Percentiles rank a stretch among this genome's conserved stretches.
Evolutionary conservation across 2,113 vertebrate genomes (phyloP).

Genomic region (Oceanodroma tethys): DNA sequence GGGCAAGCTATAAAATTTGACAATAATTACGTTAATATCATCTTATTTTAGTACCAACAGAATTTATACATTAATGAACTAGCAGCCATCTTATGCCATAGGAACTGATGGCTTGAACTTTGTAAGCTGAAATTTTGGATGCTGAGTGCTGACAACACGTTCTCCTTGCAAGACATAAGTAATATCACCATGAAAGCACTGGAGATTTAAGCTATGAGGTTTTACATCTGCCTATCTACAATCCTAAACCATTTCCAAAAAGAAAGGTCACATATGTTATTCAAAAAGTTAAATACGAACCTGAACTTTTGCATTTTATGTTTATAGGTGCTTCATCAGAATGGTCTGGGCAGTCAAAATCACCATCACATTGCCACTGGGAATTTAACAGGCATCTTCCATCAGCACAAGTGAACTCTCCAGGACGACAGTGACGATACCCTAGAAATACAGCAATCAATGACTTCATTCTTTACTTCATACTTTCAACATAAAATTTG

Average conservation of each 20-base stretch:
- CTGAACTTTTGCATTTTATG: conserved; percentile 88
- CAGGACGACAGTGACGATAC: conserved; percentile 84
- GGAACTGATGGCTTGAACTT: not conserved
- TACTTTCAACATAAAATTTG: not conserved
- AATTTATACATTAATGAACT: not conserved
- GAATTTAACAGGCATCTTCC: conserved; percentile 90
- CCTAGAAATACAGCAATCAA: conserved; percentile 62
- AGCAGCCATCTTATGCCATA: not conserved
- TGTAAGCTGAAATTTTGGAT: not conserved
- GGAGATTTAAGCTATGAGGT: rapidly evolving
- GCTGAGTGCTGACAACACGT: not conserved
- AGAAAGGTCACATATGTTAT: rapidly evolving
- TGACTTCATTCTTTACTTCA: not conserved
- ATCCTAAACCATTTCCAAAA: not conserved
- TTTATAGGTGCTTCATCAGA: conserved; percentile 96
- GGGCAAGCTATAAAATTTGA: not conserved
- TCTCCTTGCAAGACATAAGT: not conserved
- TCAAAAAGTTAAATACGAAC: conserved; percentile 47
- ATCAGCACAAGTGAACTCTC: conserved; percentile 91
- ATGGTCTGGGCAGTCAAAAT: conserved; percentile 91
- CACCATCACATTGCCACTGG: conserved; percentile 96
- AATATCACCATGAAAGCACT: not conserved
- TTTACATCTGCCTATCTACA: not conserved
- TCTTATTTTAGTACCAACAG: not conserved
- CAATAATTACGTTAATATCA: not conserved